Percentiles rank a stretch among this genome's conserved stretches.
phyloP scores from a whole-genome alignment of 2,797 vertebrate genomes.

The Phataginus tetradactyla region DNA sequence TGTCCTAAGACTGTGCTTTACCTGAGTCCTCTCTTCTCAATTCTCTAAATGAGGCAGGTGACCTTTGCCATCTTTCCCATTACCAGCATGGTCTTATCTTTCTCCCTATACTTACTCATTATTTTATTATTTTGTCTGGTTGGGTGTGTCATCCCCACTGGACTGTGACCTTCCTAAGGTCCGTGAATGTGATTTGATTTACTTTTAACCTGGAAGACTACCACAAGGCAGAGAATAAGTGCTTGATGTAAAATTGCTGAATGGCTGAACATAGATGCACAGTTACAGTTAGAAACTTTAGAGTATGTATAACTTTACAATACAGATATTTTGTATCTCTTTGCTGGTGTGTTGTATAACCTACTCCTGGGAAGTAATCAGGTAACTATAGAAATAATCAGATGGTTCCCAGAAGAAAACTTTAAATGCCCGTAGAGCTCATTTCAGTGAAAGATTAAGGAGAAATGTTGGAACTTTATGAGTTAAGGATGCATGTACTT shows the following conservation, averaged over 20 bases:
- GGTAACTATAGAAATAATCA: background rate
- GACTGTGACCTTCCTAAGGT: constrained; percentile 15
- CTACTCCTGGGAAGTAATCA: background rate
- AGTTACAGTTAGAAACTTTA: background rate
- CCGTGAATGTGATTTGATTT: background rate
- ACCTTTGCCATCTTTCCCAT: background rate
- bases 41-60: background rate
- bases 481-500: background rate
- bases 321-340: background rate
- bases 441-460: constrained; percentile 13
- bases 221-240: background rate
- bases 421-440: background rate
- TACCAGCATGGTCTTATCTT: background rate
- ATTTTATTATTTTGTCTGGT: constrained; percentile 37
- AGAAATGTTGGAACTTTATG: background rate
- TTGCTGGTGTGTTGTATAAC: background rate
- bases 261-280: background rate
- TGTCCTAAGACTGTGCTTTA: background rate
- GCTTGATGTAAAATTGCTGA: background rate
- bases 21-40: background rate
- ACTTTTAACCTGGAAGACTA: background rate
- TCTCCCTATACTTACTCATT: background rate
- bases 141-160: background rate
- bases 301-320: background rate
- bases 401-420: background rate